A percentile compares a stretch with the other conserved stretches of the same genome.
Conservation (phyloP, 92 coral and sea anemone species). For the Palythoa grandis region DNA sequence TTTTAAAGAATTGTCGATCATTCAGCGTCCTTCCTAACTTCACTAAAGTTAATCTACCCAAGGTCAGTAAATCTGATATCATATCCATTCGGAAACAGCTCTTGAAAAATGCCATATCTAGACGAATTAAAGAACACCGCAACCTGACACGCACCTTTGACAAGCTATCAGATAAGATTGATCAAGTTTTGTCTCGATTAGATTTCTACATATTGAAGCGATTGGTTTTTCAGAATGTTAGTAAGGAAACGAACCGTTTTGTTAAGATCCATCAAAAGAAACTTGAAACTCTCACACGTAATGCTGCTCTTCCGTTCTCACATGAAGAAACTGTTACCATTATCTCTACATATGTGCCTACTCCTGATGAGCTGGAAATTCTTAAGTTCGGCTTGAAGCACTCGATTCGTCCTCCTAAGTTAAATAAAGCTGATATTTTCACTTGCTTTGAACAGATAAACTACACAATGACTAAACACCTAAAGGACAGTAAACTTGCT, state of each 20-base stretch:
- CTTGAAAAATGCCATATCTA: background rate
- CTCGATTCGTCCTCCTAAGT: background rate
- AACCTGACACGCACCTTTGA: background rate
- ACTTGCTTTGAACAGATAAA: background rate
- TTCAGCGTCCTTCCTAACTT: background rate
- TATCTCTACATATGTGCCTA: background rate
- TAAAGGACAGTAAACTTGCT: too few relatives aligned
- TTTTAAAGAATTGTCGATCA: background rate
- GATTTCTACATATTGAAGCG: background rate
- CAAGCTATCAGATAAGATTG: background rate
- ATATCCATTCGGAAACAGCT: background rate
- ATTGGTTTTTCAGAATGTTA: background rate
- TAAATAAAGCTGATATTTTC: background rate
- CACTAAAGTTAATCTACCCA: background rate
- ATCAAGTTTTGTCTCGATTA: background rate
- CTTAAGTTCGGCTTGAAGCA: background rate
- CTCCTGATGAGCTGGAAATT: background rate
- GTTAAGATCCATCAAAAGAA: constrained; percentile 13
- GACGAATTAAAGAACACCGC: background rate
- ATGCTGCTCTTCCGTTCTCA: constrained; percentile 13
- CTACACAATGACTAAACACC: background rate
- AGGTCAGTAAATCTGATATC: background rate
- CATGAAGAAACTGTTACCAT: background rate
- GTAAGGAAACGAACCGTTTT: background rate
- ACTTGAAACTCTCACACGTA: background rate